Evolutionary conservation across 2,113 vertebrate species (phyloP).

Genomic region (Stictonetta naevosa): DNA sequence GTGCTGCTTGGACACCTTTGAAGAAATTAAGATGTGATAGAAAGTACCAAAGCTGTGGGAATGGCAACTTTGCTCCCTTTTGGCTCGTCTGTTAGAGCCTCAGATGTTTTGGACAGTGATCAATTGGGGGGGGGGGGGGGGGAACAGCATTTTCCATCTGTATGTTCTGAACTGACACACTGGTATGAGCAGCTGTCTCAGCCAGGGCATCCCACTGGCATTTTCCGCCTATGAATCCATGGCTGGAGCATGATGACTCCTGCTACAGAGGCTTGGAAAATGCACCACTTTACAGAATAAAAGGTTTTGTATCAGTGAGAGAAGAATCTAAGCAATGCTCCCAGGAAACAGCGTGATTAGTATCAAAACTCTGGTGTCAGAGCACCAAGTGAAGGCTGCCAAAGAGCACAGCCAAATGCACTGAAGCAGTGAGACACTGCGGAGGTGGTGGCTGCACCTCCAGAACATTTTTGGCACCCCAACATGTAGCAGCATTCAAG

Average conservation of each 20-base stretch:
- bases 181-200: conserved; percentile 11
- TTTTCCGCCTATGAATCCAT: neutral
- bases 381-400: neutral
- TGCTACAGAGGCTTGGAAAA: neutral
- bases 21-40: neutral
- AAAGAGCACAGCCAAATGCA: neutral
- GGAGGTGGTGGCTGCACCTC: neutral
- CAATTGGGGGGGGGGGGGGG: no score
- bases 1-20: rapidly evolving
- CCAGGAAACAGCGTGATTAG: neutral
- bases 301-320: neutral
- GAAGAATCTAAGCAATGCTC: neutral
- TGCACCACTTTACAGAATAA: neutral
- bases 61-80: neutral
- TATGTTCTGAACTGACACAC: neutral
- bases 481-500: neutral
- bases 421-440: neutral
- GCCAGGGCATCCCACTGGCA: conserved; percentile 2
- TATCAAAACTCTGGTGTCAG: neutral
- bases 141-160: conserved; percentile 6
- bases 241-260: neutral
- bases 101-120: conserved; percentile 32
- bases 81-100: neutral
- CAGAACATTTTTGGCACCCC: neutral
- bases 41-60: neutral